Evolutionary conservation across 2,113 vertebrate species (phyloP).

Genomic region (Poecilia latipinna): DNA sequence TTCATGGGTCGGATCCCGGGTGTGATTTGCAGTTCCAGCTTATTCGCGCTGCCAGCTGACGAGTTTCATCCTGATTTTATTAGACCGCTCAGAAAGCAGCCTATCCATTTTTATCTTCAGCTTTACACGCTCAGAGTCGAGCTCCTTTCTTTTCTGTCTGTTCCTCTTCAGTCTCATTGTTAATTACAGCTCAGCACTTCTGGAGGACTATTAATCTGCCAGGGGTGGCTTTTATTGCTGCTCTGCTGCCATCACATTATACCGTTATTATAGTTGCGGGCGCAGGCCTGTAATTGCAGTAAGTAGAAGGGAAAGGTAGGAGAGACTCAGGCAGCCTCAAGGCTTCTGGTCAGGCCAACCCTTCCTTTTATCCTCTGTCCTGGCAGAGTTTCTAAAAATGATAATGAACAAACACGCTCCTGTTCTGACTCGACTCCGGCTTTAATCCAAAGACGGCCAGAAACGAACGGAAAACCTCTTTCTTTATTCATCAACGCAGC

Average conservation of each 20-base stretch:
- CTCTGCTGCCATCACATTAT: conserved; percentile 82
- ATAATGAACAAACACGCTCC: conserved; percentile 62
- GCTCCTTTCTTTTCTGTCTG: conserved; percentile 60
- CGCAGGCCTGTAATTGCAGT: conserved; percentile 81
- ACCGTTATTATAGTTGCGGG: conserved; percentile 82
- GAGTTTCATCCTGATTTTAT: conserved; percentile 36
- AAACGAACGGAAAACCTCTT: conserved; percentile 4
- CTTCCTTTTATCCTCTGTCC: conserved; percentile 43
- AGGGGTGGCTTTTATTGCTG: conserved; percentile 81
- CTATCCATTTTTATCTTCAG: conserved; percentile 35
- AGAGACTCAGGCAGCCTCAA: conserved; percentile 62
- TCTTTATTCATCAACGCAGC: conserved; percentile 20
- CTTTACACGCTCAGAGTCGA: conserved; percentile 45
- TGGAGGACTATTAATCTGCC: conserved; percentile 83
- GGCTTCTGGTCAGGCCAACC: conserved; percentile 62
- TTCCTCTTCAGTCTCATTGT: conserved; percentile 69
- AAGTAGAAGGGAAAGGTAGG: conserved; percentile 78
- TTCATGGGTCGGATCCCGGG: conserved; percentile 20
- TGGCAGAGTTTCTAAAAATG: conserved; percentile 69
- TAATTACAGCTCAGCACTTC: conserved; percentile 80
- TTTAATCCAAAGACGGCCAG: conserved; percentile 15
- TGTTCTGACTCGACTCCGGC: conserved; percentile 64
- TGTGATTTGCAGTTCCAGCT: conserved; percentile 16
- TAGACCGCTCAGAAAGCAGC: conserved; percentile 27
- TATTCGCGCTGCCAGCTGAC: conserved; percentile 2